These are phyloP conservation scores for Eulemur macaco DNA, from an alignment of 2,113 vertebrate species.

Conservation along the genomic window DNA sequence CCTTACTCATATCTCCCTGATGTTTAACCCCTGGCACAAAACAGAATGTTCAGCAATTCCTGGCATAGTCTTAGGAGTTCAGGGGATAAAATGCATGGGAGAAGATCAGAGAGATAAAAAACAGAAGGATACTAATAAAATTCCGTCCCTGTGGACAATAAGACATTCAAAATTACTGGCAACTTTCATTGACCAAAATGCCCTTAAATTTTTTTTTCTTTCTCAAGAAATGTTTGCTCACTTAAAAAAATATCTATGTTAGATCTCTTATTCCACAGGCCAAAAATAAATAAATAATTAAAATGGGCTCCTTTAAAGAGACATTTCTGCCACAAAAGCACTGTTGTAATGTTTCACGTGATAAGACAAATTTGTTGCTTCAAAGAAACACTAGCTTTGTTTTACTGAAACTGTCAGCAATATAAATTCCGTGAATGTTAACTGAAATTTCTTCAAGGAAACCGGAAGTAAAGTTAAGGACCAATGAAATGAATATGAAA, in stretches of 20 bases:
- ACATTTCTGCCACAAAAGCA: not conserved
- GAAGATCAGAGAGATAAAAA: slow-evolving; percentile 27
- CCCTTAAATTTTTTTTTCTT: not conserved
- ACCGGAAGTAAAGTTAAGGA: slow-evolving; percentile 39
- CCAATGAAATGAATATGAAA: not conserved
- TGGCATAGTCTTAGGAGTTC: slow-evolving; percentile 25
- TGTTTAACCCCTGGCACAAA: slow-evolving; percentile 59
- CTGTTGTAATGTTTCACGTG: slow-evolving; percentile 33
- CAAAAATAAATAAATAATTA: slow-evolving; percentile 4
- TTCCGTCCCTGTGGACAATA: not conserved
- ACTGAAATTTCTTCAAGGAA: slow-evolving; percentile 54
- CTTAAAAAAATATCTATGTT: not conserved
- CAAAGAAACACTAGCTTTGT: slow-evolving; percentile 26
- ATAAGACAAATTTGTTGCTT: slow-evolving; percentile 54
- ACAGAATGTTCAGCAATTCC: slow-evolving; percentile 19
- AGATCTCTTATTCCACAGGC: not conserved
- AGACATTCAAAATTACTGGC: slow-evolving; percentile 24
- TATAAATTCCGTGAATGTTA: slow-evolving; percentile 1
- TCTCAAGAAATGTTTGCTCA: slow-evolving; percentile 36
- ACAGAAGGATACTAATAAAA: slow-evolving; percentile 21
- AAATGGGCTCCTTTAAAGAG: slow-evolving; percentile 37
- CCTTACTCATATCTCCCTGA: slow-evolving; percentile 30
- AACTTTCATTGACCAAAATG: slow-evolving; percentile 42
- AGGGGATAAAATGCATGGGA: slow-evolving; percentile 1
- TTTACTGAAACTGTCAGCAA: slow-evolving; percentile 26